Conservation (phyloP, 2,113 vertebrate species). For the Chionis minor region DNA sequence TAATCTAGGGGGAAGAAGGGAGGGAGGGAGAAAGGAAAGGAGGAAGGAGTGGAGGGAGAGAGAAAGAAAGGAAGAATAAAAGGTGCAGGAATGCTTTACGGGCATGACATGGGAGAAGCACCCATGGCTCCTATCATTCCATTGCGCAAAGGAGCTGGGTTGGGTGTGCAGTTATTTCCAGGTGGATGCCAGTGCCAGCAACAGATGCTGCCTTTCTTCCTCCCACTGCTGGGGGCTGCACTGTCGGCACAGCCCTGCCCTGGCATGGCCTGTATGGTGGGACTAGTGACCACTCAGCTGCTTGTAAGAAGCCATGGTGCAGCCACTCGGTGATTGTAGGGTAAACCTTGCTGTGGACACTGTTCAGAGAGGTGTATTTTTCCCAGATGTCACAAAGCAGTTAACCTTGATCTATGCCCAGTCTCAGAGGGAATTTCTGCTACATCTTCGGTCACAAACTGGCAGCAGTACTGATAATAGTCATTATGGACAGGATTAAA, state of each 20-base stretch:
- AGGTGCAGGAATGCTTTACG: background rate
- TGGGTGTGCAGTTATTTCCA: background rate
- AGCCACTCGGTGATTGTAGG: rapidly evolving
- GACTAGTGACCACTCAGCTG: background rate
- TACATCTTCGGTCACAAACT: background rate
- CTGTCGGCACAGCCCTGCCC: background rate
- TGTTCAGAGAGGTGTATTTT: background rate
- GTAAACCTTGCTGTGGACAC: background rate
- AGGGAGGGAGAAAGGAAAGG: background rate
- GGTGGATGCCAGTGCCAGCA: background rate
- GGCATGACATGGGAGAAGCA: background rate
- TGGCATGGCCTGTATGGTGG: rapidly evolving
- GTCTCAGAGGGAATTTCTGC: background rate
- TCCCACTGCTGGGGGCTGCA: background rate
- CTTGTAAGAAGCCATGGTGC: rapidly evolving
- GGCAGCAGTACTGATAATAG: background rate
- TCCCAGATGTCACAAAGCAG: background rate
- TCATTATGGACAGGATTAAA: background rate
- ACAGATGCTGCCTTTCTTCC: background rate
- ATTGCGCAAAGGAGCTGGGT: background rate
- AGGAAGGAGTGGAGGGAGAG: no score
- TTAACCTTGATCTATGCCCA: background rate
- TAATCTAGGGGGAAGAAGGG: background rate
- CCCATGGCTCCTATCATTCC: background rate
- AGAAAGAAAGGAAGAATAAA: no score